Base-by-base conservation (phyloP, 2,888 invertebrate species). In the Rotaria socialis region DNA sequence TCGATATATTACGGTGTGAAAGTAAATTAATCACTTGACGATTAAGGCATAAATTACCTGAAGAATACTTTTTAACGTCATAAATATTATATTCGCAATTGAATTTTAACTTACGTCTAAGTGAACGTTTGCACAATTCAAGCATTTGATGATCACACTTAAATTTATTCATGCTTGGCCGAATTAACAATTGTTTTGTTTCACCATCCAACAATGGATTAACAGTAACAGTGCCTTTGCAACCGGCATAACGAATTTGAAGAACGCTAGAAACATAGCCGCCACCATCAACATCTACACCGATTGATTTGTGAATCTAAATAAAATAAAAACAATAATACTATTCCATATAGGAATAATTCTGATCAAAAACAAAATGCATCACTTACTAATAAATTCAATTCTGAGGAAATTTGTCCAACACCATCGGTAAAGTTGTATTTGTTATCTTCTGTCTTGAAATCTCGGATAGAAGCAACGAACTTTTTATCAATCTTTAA, bases 361-460 rank as follows among this genome's bases (percentile, higher is more conserved):
- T 27, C 16, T 2, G 6, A 8, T 35, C 2, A 22, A 24, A 58
- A n/a, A 7, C 0, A 27, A 14, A 67, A n/a, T 6, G 27, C 14
- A 16, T n/a, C 35, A 67, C 11, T 47, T 14, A 80, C 80, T 14
- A 14, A 6, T n/a, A 4, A 0, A 80, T 47, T 47, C 10, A 80
- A 8, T 24, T 43, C 14, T 11, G 80, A 8, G 0, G 80, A 80
- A 8, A 80, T 80, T 11, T 22, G 24, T 14, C 80, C 80, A 47
- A 80, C 80, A 4, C 80, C 80, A 80, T 80, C 80, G 3, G 80
- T 80, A 47, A 80, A 80, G 24, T 47, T 80, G n/a, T 80, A 80
- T 24, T 80, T 47, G n/a, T n/a, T n/a, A 43, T n/a, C 8, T 7
- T 1, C 7, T 27, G 22, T 67, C 16, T 67, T 67, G 2, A 67